These are phyloP conservation scores for Drosophila neonasuta DNA, from an alignment of 2,888 invertebrate genomes.

Conservation along the genomic window DNA sequence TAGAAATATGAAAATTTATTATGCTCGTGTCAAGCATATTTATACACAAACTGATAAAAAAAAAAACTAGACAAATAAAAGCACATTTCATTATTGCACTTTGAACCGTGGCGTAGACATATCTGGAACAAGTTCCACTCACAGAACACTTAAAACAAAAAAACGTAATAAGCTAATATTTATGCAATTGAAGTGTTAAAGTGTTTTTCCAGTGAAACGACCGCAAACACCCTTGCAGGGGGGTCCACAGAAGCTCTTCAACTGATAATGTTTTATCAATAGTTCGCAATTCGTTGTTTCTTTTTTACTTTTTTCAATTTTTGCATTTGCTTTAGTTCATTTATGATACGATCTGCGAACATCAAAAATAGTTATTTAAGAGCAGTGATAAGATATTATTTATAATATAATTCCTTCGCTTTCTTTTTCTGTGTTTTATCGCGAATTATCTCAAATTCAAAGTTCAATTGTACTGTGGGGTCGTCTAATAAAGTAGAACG, in stretches of 20 bases:
- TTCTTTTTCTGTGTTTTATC: slow-evolving; percentile 22
- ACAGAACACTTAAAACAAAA: slow-evolving; percentile 3
- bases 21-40: slow-evolving; percentile 4
- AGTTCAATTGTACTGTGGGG: slow-evolving; percentile 43
- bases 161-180: slow-evolving; percentile 4
- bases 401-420: slow-evolving; percentile 21
- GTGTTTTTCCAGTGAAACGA: slow-evolving; percentile 2
- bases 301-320: not conserved
- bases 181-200: slow-evolving; percentile 13
- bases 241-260: slow-evolving; percentile 5
- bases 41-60: slow-evolving; percentile 12
- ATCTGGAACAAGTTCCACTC: slow-evolving; percentile 12
- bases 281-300: slow-evolving; percentile 9
- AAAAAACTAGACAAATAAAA: slow-evolving; percentile 2
- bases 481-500: slow-evolving; percentile 53
- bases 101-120: slow-evolving; percentile 23
- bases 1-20: slow-evolving; percentile 9
- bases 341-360: slow-evolving; percentile 25
- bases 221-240: not conserved
- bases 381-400: slow-evolving; percentile 43
- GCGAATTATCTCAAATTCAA: slow-evolving; percentile 23
- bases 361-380: slow-evolving; percentile 34
- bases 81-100: slow-evolving; percentile 35
- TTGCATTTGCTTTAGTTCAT: too few relatives aligned
- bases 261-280: slow-evolving; percentile 28